Conservation (phyloP, 1,140 invertebrate genomes). For the Antheraea mylitta region DNA sequence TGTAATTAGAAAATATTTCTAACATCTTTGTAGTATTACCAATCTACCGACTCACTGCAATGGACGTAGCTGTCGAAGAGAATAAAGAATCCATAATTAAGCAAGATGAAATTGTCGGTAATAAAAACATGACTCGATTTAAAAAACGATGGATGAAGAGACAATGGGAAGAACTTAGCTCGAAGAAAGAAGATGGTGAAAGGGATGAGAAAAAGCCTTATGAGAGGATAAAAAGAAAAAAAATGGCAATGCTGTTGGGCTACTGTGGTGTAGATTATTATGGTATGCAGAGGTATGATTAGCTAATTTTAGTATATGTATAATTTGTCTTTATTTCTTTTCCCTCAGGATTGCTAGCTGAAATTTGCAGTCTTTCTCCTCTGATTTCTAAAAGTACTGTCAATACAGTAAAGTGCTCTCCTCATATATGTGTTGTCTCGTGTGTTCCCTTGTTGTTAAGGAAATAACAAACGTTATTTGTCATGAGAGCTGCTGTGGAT, state of each 20-base stretch:
- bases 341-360: too few relatives aligned
- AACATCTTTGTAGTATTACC: background rate
- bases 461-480: too few relatives aligned
- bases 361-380: too few relatives aligned
- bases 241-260: conserved; percentile 90
- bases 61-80: conserved; percentile 37
- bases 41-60: conserved; percentile 35
- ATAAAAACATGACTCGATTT: conserved; percentile 60
- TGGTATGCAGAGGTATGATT: conserved; percentile 92
- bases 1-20: too few relatives aligned
- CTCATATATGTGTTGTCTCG: too few relatives aligned
- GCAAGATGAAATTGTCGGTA: conserved; percentile 32
- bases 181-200: conserved; percentile 63
- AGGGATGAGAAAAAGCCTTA: conserved; percentile 69
- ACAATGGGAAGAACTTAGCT: conserved; percentile 79
- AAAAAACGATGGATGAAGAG: conserved; percentile 81
- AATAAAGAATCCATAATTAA: conserved; percentile 18
- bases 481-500: too few relatives aligned
- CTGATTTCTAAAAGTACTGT: too few relatives aligned
- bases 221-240: conserved; percentile 87
- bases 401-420: too few relatives aligned
- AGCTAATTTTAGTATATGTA: background rate
- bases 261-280: conserved; percentile 95
- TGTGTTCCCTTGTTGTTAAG: too few relatives aligned
- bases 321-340: background rate